Percentiles rank a stretch among this genome's conserved stretches.
Evolutionary conservation across 30 jellyfish, hydroid and myxozoan genomes (phyloP).

Genomic region (Catostylus mosaicus): DNA sequence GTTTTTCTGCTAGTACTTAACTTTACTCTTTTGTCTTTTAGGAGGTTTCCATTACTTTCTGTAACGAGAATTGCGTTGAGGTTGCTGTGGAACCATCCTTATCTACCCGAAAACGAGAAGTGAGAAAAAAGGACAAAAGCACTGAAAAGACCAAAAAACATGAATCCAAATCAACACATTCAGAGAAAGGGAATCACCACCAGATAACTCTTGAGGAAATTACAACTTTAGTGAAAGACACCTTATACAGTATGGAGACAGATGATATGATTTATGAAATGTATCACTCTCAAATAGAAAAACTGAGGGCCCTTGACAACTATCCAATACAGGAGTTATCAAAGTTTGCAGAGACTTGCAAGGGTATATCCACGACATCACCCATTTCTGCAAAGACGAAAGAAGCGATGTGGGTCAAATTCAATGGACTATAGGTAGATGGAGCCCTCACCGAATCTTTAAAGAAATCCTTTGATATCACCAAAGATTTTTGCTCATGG

Average conservation of each 20-base stretch:
- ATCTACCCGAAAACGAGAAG: slow-evolving; percentile 19
- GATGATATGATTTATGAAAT: slow-evolving; percentile 62
- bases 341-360: too few relatives aligned
- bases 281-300: slow-evolving; percentile 38
- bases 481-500: slow-evolving; percentile 53
- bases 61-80: slow-evolving; percentile 43
- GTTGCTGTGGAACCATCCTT: slow-evolving; percentile 34
- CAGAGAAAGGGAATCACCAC: background rate
- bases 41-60: slow-evolving; percentile 59
- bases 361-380: too few relatives aligned
- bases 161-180: background rate
- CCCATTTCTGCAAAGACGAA: too few relatives aligned
- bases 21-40: slow-evolving; percentile 24
- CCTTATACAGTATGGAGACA: slow-evolving; percentile 44
- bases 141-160: background rate
- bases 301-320: slow-evolving; percentile 57
- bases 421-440: slow-evolving; percentile 43
- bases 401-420: slow-evolving; percentile 62
- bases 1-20: background rate
- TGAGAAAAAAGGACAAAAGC: background rate
- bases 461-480: slow-evolving; percentile 30
- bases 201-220: slow-evolving; percentile 17
- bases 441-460: slow-evolving; percentile 47
- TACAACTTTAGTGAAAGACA: slow-evolving; percentile 40
- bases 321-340: too few relatives aligned